Base-by-base conservation (phyloP, 2,113 vertebrate genomes). In the Zosterops borbonicus region DNA sequence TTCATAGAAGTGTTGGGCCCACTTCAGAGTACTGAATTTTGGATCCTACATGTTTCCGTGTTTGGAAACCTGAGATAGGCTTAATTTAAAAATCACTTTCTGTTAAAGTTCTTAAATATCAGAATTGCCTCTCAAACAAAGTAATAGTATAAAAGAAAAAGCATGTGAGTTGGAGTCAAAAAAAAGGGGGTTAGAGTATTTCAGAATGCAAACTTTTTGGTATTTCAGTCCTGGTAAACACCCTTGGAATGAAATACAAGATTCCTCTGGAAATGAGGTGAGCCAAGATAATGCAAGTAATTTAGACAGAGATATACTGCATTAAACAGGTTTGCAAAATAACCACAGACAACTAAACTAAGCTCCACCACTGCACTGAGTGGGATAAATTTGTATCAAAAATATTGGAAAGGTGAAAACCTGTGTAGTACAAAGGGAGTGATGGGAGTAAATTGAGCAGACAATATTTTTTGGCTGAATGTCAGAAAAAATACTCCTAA, bases 391-490 rank as follows among this genome's bases (percentile, higher is more conserved):
- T 80, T 56, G 71, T 14, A 55, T 35, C 27, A 74, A 27, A 63
- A 79, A 55, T 15, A 82, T 3, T 18, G 29, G 18, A 46, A 83
- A 94, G 82, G 79, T 93, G 67, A 37, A 92, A 78, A 75, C 23
- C 39, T 49, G 3, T 9, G 29, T 11, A n/a, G 18, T 23, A 84
- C 46, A 91, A 87, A 84, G 23, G 53, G 62, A 91, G 13, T 62
- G 71, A 88, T 83, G 64, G 56, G 67, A 96, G 68, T 67, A 93
- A 93, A 94, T 86, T 91, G 87, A 96, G 89, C 85, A 95, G 80
- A 91, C 33, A 9, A 83, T 73, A 49, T 71, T 94, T 93, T 96
- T 93, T 94, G 90, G 79, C 47, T 90, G 63, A 81, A 68, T 68
- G 85, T 94, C 93, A 95, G 79, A 77, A 90, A 91, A 95, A 70